Conservation (phyloP, 2,888 invertebrate genomes). For the Petrolisthes cinctipes region DNA sequence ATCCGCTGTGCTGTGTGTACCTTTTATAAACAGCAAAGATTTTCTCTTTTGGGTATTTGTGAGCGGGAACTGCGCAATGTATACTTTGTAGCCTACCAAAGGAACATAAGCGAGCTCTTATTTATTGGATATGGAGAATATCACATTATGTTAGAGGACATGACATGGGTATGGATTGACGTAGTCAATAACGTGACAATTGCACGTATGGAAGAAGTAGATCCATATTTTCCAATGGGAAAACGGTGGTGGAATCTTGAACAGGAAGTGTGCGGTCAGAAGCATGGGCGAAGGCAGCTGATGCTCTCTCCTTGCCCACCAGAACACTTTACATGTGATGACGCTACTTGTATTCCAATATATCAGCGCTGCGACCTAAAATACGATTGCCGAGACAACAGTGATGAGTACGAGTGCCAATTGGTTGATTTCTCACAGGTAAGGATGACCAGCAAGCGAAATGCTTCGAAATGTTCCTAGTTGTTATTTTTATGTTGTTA, state of each 20-base stretch:
- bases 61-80: slow-evolving; percentile 60
- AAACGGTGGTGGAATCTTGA: slow-evolving; percentile 53
- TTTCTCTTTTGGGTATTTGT: slow-evolving; percentile 61
- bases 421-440: slow-evolving; percentile 43
- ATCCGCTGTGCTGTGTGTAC: slow-evolving; percentile 57
- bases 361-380: slow-evolving; percentile 64
- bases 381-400: slow-evolving; percentile 64
- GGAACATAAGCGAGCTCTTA: slow-evolving; percentile 36
- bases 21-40: slow-evolving; percentile 43
- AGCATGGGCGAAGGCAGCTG: slow-evolving; percentile 42
- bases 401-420: slow-evolving; percentile 60
- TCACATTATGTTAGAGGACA: slow-evolving; percentile 43
- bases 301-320: slow-evolving; percentile 55
- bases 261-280: slow-evolving; percentile 50
- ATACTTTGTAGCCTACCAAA: slow-evolving; percentile 61
- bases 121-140: slow-evolving; percentile 63
- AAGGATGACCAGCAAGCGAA: neutral
- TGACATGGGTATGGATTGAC: slow-evolving; percentile 57
- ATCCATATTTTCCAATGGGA: slow-evolving; percentile 62
- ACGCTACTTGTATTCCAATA: slow-evolving; percentile 60
- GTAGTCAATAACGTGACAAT: slow-evolving; percentile 38
- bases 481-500: too few relatives aligned
- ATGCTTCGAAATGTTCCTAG: too few relatives aligned
- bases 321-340: slow-evolving; percentile 57
- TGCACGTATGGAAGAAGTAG: slow-evolving; percentile 49